phyloP scores from a whole-genome alignment of 2,888 invertebrate genomes.

The Rhimphoctona megacephalus region DNA sequence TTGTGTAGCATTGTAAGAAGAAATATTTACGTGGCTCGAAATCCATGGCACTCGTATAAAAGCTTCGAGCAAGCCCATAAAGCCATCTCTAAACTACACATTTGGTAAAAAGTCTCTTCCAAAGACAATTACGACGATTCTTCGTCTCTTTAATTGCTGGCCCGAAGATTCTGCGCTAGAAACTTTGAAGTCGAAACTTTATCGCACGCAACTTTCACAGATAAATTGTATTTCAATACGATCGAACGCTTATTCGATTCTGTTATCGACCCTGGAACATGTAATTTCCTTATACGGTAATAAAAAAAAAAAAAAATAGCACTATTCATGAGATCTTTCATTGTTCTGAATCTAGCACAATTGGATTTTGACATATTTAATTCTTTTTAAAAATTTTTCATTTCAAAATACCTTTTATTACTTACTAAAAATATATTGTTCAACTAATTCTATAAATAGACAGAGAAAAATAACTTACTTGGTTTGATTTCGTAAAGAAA shows the following conservation, averaged over 20 bases:
- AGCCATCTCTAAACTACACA: conserved; percentile 24
- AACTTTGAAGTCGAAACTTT: conserved; percentile 7
- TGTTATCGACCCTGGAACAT: background rate
- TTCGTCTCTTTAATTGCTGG: conserved; percentile 51
- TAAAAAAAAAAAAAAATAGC: background rate
- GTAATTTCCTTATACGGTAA: background rate
- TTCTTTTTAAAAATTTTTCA: background rate
- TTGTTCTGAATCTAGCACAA: too few species aligned
- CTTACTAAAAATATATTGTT: too few species aligned
- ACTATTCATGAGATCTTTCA: too few species aligned
- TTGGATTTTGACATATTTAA: background rate
- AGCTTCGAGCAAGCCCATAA: conserved; percentile 50
- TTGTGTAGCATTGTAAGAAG: conserved; percentile 30
- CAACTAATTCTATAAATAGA: background rate
- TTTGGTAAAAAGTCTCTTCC: conserved; percentile 40
- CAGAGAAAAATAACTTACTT: background rate
- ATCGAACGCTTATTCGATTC: conserved; percentile 4
- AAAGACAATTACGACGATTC: conserved; percentile 48
- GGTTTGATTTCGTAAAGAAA: background rate
- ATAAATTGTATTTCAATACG: conserved; percentile 29
- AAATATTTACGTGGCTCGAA: conserved; percentile 42
- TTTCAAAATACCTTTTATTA: background rate
- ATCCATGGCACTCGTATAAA: conserved; percentile 49
- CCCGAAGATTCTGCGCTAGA: conserved; percentile 44
- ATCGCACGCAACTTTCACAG: conserved; percentile 8